Percentiles rank a stretch among this genome's conserved stretches.
phyloP scores from a whole-genome alignment of 2,113 vertebrate species.

The Syngnathus floridae region DNA sequence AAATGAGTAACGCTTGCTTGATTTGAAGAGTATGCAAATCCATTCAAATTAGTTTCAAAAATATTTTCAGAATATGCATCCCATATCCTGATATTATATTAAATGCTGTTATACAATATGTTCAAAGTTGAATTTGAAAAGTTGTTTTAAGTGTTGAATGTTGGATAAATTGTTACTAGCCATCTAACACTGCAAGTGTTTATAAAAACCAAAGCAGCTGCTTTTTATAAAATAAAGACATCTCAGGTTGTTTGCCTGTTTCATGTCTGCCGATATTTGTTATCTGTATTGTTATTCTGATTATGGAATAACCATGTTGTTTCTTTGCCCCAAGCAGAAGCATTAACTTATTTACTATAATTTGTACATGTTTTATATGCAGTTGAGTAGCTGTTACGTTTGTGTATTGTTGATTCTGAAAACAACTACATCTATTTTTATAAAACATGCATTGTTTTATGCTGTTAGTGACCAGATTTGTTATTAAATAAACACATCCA shows the following conservation, averaged over 20 bases:
- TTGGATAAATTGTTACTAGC: conserved; percentile 18
- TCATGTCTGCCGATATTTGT: conserved; percentile 25
- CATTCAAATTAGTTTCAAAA: neutral
- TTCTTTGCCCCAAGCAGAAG: conserved; percentile 24
- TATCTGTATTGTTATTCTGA: conserved; percentile 17
- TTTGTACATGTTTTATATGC: conserved; percentile 61
- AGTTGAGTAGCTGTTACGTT: conserved; percentile 50
- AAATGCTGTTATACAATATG: conserved; percentile 5
- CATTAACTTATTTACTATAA: conserved; percentile 27
- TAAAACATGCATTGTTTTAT: conserved; percentile 63
- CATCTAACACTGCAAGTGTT: conserved; percentile 12
- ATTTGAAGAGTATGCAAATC: neutral
- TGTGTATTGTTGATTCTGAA: conserved; percentile 59
- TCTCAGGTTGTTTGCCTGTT: conserved; percentile 48
- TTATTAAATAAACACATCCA: conserved; percentile 59
- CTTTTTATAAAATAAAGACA: conserved; percentile 18
- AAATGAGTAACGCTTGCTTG: too few species aligned
- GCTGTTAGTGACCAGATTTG: conserved; percentile 62
- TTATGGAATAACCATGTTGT: conserved; percentile 24
- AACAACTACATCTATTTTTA: conserved; percentile 72
- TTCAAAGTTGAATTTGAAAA: neutral
- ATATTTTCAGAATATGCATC: neutral
- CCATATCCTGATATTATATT: conserved; percentile 1
- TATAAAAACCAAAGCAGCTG: conserved; percentile 20
- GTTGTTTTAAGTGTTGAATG: neutral